phyloP scores from a whole-genome alignment of 2,113 vertebrate species.

The Budorcas taxicolor region DNA sequence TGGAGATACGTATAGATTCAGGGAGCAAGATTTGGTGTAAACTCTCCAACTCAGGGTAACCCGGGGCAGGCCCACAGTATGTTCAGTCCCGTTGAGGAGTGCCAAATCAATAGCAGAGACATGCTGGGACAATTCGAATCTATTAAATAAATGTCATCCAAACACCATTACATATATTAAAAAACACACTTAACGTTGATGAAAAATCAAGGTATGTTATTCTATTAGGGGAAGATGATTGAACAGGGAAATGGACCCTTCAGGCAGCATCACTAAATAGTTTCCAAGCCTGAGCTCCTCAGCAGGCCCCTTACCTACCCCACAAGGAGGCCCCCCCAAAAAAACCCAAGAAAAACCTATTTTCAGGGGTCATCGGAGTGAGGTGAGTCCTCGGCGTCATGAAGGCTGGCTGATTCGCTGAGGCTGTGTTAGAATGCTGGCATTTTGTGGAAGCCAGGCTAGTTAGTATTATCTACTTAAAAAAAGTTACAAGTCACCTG shows the following conservation, averaged over 20 bases:
- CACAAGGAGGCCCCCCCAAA: not conserved
- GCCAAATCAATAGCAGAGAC: constrained; percentile 50
- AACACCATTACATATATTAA: constrained; percentile 47
- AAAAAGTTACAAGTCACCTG: not conserved
- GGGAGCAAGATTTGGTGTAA: constrained; percentile 1
- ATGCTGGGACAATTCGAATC: constrained; percentile 49
- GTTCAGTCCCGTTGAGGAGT: constrained; percentile 41
- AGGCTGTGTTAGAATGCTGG: constrained; percentile 44
- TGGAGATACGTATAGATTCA: not conserved
- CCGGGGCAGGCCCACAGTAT: not conserved
- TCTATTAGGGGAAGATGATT: constrained; percentile 63
- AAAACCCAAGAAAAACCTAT: constrained; percentile 40
- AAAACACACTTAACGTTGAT: constrained; percentile 68
- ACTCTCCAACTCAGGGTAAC: not conserved
- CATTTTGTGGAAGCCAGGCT: constrained; percentile 34
- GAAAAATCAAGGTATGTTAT: constrained; percentile 70
- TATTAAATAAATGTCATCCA: constrained; percentile 66
- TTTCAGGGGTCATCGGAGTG: constrained; percentile 39
- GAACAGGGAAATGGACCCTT: constrained; percentile 58
- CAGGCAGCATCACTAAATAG: constrained; percentile 64
- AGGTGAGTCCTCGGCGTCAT: constrained; percentile 57
- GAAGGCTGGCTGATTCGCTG: constrained; percentile 50
- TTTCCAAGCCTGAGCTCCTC: constrained; percentile 65
- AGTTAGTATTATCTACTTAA: not conserved
- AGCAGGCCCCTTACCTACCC: not conserved